Conservation (phyloP, 2,797 vertebrate species). For the Nannoperca australis region DNA sequence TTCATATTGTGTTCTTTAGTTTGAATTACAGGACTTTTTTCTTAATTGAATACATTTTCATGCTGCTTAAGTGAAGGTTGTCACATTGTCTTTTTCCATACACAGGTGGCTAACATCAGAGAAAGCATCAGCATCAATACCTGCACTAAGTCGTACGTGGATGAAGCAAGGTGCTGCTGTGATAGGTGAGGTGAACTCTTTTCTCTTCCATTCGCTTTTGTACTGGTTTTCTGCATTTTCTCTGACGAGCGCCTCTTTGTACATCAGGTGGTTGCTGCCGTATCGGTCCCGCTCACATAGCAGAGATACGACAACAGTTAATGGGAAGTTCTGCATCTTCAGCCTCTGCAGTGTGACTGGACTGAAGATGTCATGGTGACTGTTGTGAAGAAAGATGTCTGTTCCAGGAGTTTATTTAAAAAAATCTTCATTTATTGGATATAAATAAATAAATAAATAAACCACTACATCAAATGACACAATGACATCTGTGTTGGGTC, state of each 20-base stretch:
- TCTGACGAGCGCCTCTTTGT: slow-evolving; percentile 12
- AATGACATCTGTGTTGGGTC: slow-evolving; percentile 45
- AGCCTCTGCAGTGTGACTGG: neutral
- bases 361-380: neutral
- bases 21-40: too few relatives aligned
- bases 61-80: neutral
- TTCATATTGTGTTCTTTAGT: neutral
- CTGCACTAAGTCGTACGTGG: slow-evolving; percentile 79
- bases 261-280: slow-evolving; percentile 87
- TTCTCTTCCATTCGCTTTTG: neutral
- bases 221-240: neutral
- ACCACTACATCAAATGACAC: slow-evolving; percentile 57
- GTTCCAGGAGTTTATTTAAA: slow-evolving; percentile 38
- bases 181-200: slow-evolving; percentile 77
- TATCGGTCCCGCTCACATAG: slow-evolving; percentile 78
- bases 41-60: neutral
- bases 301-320: slow-evolving; percentile 69
- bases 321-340: slow-evolving; percentile 31
- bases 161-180: slow-evolving; percentile 83
- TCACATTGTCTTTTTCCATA: slow-evolving; percentile 3
- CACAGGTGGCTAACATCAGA: slow-evolving; percentile 75
- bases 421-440: slow-evolving; percentile 76
- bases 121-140: slow-evolving; percentile 36
- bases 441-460: slow-evolving; percentile 76
- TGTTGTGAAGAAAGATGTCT: neutral